Conservation (phyloP, 1,140 invertebrate species). For the Portunus trituberculatus region DNA sequence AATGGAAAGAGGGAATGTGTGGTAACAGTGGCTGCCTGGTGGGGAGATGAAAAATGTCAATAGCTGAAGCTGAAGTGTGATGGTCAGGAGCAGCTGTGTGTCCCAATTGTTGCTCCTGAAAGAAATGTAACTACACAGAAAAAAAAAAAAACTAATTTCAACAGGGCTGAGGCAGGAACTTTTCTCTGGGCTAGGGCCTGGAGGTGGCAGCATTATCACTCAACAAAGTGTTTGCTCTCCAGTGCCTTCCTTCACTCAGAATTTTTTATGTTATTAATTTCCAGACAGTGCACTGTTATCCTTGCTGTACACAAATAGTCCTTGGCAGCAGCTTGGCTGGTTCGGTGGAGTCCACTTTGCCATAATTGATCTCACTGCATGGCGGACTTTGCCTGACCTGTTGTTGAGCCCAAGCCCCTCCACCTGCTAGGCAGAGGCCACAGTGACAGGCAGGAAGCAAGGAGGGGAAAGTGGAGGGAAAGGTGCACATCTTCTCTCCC, state of each 20-base stretch:
- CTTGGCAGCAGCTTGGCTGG: neutral
- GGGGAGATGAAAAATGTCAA: too few species aligned
- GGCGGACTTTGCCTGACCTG: neutral
- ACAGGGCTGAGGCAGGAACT: too few species aligned
- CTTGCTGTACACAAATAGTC: neutral
- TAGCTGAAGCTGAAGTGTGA: too few species aligned
- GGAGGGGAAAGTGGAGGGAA: neutral
- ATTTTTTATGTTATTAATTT: neutral
- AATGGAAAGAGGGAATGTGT: too few species aligned
- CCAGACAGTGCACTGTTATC: neutral
- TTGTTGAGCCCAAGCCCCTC: neutral
- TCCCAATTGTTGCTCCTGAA: too few species aligned
- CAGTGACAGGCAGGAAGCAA: neutral
- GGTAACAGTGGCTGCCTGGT: too few species aligned
- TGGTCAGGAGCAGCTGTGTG: too few species aligned
- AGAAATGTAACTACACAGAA: too few species aligned
- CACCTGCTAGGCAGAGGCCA: too few species aligned
- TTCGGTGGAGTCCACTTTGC: neutral
- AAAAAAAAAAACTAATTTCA: too few species aligned
- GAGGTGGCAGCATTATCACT: neutral
- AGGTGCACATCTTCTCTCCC: constrained; percentile 30
- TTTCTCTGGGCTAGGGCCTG: too few species aligned
- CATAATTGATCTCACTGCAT: neutral
- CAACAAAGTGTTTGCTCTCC: neutral
- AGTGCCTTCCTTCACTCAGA: neutral